Percentiles rank a stretch among this genome's conserved stretches.
These are phyloP conservation scores for Mirza zaza DNA, from an alignment of 2,113 vertebrate genomes.

Conservation along the genomic window DNA sequence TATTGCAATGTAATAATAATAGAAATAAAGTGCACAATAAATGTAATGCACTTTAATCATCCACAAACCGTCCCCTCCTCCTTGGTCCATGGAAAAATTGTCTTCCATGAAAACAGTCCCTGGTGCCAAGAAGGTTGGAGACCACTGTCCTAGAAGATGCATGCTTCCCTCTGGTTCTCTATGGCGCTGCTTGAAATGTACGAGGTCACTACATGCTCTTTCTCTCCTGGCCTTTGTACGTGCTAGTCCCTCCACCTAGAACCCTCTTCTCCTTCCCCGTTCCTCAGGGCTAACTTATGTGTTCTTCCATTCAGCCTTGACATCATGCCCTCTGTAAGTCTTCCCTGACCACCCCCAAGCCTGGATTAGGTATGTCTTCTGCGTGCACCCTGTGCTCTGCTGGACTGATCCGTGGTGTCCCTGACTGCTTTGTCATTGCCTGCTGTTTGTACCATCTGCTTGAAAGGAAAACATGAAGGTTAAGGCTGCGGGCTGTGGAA, in stretches of 20 bases:
- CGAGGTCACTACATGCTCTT: accelerated
- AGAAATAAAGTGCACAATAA: too few relatives aligned
- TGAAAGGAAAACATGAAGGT: not conserved
- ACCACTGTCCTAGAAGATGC: not conserved
- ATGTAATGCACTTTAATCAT: too few relatives aligned
- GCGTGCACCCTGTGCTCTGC: too few relatives aligned
- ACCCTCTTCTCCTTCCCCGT: not conserved
- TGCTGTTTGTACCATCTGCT: not conserved
- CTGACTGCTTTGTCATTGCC: not conserved
- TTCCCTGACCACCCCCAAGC: not conserved
- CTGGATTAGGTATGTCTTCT: not conserved
- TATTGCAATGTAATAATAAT: too few relatives aligned
- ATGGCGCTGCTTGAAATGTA: accelerated
- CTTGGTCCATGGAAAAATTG: too few relatives aligned
- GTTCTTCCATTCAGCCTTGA: not conserved
- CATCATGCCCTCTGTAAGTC: not conserved
- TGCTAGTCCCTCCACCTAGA: not conserved
- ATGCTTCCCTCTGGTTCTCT: accelerated
- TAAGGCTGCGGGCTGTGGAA: not conserved
- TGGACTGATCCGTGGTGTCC: not conserved
- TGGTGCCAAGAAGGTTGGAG: too few relatives aligned
- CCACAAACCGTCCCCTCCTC: too few relatives aligned
- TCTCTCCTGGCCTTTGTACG: not conserved
- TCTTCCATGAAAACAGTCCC: too few relatives aligned
- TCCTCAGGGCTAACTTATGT: not conserved